Evolutionary conservation across 2,888 invertebrate species (phyloP).

Genomic region (Zygaena filipendulae): DNA sequence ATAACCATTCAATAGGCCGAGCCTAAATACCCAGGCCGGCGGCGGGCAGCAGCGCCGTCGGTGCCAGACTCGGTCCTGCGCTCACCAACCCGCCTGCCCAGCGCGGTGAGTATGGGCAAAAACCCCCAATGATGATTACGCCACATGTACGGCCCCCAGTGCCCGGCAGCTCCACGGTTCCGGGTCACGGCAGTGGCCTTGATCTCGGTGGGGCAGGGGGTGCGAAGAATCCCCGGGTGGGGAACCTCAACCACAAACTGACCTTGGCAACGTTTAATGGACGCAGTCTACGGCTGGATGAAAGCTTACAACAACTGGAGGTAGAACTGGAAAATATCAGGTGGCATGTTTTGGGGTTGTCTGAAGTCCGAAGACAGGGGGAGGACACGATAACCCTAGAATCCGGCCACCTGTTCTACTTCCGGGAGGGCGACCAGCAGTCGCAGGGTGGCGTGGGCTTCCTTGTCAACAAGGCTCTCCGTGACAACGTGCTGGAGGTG

Average conservation of each 20-base stretch:
- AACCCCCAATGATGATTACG: background rate
- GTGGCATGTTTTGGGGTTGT: slow-evolving; percentile 9
- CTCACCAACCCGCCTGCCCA: slow-evolving; percentile 4
- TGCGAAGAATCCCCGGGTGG: too few species aligned
- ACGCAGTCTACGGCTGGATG: background rate
- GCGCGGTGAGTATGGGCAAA: slow-evolving; percentile 5
- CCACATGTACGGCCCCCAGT: background rate
- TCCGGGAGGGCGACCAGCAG: slow-evolving; percentile 14
- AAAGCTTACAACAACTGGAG: background rate
- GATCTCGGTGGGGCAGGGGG: too few species aligned
- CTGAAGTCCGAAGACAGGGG: slow-evolving; percentile 14
- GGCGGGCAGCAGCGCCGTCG: background rate
- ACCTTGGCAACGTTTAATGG: slow-evolving; percentile 3
- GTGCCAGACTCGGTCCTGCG: background rate
- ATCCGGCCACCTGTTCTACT: slow-evolving; percentile 13
- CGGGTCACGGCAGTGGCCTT: too few species aligned
- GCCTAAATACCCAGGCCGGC: background rate
- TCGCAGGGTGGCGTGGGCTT: slow-evolving; percentile 16
- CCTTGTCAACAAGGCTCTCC: slow-evolving; percentile 11
- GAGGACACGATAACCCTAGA: too few species aligned
- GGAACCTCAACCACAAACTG: too few species aligned
- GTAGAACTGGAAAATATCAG: slow-evolving; percentile 1
- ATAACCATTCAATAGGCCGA: too few species aligned
- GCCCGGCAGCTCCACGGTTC: too few species aligned
- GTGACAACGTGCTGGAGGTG: slow-evolving; percentile 8